Evolutionary conservation across 2,113 vertebrate species (phyloP), one percentile per base, ranked within the genome.

Genomic region (Alligator mississippiensis): DNA sequence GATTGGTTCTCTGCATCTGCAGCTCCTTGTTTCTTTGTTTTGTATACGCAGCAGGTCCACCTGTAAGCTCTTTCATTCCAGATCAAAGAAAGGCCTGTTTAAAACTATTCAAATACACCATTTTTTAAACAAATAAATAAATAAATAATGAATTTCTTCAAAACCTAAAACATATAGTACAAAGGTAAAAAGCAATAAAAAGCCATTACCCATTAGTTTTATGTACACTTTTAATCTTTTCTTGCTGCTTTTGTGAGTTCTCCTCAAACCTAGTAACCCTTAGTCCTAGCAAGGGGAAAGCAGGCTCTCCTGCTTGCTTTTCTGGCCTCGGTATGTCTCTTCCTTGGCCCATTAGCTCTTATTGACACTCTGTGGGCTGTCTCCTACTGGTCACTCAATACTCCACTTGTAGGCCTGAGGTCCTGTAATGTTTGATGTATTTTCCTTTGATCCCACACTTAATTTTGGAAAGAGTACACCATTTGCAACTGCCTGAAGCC

Each of bases 1-100:
- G 79, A 1, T 15, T 0, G 1, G 47, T 47, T 47, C 47, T 47
- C 47, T 47, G 57, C 0, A 2, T 38, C 76, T 80, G 81, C 47
- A 54, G 47, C 66, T 86, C 59, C 25, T 47, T 90, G 76, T 86
- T 27, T 64, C 3, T 2, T 1, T 6, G 66, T 57, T 57, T 77
- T 16, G 27, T 84, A 3, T 28, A 90, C 88, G 82, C 82, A 66
- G 59, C 25, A 88, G 86, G 16, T 62, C 79, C 91, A 90, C 86
- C 88, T 47, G 9, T 47, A 85, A 27, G 57, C 62, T 93, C 68
- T 72, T 11, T 61, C 0, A 0, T 61, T 25, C 60, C 81, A 72
- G 79, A 74, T 62, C 47, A 47, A 9, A 47, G 47, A 47, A 47
- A 47, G 47, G 82, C 62, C 22, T 38, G 63, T 38, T 55, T 74